Evolutionary conservation across 2,888 invertebrate species (phyloP).

Genomic region (Sycophila texana): DNA sequence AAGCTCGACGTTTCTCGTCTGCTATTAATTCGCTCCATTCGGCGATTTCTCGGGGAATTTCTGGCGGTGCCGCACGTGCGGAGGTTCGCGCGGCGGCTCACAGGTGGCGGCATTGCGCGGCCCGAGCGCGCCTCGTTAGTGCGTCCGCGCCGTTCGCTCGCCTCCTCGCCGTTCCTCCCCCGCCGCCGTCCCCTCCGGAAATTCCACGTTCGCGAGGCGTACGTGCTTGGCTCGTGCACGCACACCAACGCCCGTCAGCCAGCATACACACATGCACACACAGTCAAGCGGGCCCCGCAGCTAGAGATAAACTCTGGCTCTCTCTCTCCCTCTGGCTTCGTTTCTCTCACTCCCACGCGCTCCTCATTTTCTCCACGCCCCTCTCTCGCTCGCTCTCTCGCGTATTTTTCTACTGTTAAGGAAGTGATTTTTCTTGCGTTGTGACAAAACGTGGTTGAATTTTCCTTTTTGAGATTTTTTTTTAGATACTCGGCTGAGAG

Average conservation of each 20-base stretch:
- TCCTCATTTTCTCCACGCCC: conserved; percentile 23
- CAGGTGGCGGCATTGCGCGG: conserved; percentile 58
- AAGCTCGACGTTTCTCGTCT: no score
- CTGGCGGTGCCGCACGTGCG: conserved; percentile 53
- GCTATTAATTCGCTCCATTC: no score
- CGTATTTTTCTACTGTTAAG: conserved; percentile 29
- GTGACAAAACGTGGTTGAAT: neutral
- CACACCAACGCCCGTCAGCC: conserved; percentile 2
- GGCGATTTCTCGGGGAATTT: neutral
- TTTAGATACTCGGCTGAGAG: neutral
- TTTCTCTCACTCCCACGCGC: conserved; percentile 28
- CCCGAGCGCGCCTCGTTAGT: neutral
- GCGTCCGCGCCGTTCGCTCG: neutral
- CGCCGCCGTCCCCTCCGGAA: conserved; percentile 37
- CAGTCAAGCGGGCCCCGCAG: neutral
- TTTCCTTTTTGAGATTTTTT: neutral
- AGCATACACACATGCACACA: conserved; percentile 5
- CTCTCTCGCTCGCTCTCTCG: conserved; percentile 22
- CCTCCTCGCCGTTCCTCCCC: neutral
- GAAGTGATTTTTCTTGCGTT: neutral
- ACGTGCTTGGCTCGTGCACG: conserved; percentile 31
- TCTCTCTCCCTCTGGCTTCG: conserved; percentile 40
- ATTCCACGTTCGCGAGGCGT: conserved; percentile 44
- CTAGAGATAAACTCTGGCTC: conserved; percentile 50
- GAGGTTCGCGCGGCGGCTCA: conserved; percentile 46